Evolutionary conservation across 2,113 vertebrate species (phyloP).

Genomic region (Cyphomyrus discorhynchus): DNA sequence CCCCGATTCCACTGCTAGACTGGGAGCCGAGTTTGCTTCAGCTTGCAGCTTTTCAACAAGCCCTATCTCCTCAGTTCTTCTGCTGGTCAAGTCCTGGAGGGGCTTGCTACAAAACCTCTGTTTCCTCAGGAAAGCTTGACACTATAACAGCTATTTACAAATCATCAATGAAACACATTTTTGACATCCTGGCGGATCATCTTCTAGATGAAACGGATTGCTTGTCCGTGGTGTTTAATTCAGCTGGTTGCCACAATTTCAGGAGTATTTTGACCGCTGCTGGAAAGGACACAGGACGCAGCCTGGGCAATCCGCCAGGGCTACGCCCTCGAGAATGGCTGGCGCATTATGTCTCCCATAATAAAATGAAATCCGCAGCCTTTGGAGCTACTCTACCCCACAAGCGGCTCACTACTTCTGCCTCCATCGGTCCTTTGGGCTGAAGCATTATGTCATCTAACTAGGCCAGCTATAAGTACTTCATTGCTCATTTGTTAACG

Average conservation of each 20-base stretch:
- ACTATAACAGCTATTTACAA: neutral
- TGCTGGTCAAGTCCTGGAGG: neutral
- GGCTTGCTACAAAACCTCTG: neutral
- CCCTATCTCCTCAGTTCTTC: neutral
- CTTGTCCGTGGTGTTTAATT: neutral
- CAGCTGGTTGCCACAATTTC: neutral
- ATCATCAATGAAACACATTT: neutral
- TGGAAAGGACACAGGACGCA: neutral
- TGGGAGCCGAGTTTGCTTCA: neutral
- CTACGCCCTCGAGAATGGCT: neutral
- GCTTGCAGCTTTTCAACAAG: neutral
- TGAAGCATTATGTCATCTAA: neutral
- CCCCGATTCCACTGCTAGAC: neutral
- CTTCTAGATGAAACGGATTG: neutral
- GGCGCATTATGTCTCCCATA: neutral
- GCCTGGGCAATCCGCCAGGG: neutral
- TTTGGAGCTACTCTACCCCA: neutral
- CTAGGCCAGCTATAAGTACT: neutral
- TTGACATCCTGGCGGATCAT: neutral
- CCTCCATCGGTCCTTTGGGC: neutral
- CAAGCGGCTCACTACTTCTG: neutral
- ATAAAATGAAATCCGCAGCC: neutral
- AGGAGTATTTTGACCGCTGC: neutral
- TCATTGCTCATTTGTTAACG: neutral
- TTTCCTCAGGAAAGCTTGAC: neutral